A percentile compares a stretch with the other conserved stretches of the same genome.
Conservation (phyloP, 2,797 vertebrate species). For the Cyprinodon diabolis region DNA sequence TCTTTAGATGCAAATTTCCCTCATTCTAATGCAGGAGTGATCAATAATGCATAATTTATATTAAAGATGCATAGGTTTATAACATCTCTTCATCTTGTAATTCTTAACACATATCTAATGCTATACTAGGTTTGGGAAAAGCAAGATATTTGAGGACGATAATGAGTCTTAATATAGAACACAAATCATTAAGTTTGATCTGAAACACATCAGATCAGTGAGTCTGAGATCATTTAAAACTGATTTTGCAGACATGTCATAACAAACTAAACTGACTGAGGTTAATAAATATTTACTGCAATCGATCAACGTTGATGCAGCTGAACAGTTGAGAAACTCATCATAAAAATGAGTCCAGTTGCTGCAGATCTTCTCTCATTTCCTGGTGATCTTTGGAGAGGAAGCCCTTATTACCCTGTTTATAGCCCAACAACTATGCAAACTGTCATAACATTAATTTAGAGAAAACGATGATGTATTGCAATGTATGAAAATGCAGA, state of each 20-base stretch:
- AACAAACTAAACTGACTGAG: not conserved
- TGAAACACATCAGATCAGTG: not conserved
- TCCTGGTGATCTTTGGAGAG: not conserved
- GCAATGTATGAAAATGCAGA: not conserved
- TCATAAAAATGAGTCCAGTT: not conserved
- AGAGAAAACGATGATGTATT: not conserved
- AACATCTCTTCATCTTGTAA: no score
- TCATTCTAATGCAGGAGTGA: not conserved
- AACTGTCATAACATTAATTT: not conserved
- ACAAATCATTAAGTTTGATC: not conserved
- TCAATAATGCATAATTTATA: not conserved
- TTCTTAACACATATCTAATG: not conserved
- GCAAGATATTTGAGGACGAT: no score
- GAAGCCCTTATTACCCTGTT: not conserved
- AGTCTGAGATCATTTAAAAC: not conserved
- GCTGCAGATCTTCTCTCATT: not conserved
- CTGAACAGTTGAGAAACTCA: not conserved
- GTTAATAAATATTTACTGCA: not conserved
- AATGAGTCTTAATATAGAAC: no score
- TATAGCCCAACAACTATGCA: not conserved
- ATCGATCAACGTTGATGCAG: not conserved
- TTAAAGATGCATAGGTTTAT: not conserved
- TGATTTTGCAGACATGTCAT: not conserved
- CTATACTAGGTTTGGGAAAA: not conserved
- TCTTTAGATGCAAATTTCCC: not conserved